Percentiles rank a stretch among this genome's conserved stretches.
Conservation (phyloP, 1,140 invertebrate species). For the Holotrichia oblita region DNA sequence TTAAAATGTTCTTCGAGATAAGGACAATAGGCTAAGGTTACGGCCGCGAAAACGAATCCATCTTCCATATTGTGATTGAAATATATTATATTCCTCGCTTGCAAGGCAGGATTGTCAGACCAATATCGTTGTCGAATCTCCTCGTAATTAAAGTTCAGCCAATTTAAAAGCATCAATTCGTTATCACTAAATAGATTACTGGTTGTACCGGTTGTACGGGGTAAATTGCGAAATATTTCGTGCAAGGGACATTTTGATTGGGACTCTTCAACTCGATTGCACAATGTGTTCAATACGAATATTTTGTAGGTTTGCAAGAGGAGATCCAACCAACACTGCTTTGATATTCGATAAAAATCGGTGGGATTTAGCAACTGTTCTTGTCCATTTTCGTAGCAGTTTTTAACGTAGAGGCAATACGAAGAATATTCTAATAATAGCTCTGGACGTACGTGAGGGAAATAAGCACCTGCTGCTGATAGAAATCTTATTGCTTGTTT, state of each 20-base stretch:
- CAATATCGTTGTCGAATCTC: background rate
- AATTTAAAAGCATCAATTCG: background rate
- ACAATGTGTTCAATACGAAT: background rate
- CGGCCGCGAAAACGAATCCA: constrained; percentile 19
- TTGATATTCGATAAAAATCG: background rate
- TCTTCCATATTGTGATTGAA: background rate
- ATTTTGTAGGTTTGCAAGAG: constrained; percentile 18
- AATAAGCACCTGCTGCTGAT: too few relatives aligned
- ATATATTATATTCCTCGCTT: background rate
- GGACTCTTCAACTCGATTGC: background rate
- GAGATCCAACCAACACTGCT: constrained; percentile 4
- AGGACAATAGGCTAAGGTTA: constrained; percentile 21
- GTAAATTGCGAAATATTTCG: too few relatives aligned
- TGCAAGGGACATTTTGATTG: background rate
- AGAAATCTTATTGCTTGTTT: too few relatives aligned
- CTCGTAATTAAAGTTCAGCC: background rate
- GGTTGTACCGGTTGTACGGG: background rate
- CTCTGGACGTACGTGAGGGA: too few relatives aligned
- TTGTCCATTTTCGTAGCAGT: too few relatives aligned
- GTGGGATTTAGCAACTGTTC: too few relatives aligned
- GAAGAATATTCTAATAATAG: too few relatives aligned
- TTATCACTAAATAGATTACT: background rate
- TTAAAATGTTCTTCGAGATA: constrained; percentile 16
- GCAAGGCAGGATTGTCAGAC: background rate
- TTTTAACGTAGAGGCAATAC: too few relatives aligned